Conservation (phyloP, 2,797 vertebrate species). For the Huso huso region DNA sequence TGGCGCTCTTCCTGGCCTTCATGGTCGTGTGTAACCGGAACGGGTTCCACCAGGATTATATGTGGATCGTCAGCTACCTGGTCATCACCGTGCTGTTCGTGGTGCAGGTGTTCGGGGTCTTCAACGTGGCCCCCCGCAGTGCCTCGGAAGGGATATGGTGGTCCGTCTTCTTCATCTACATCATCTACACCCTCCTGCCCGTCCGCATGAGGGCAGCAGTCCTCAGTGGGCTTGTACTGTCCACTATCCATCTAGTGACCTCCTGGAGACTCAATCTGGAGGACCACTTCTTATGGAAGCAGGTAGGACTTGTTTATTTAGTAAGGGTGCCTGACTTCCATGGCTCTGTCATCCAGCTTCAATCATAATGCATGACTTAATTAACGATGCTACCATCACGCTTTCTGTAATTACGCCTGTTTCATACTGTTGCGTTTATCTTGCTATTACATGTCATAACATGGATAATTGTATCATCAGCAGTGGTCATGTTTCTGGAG, state of each 20-base stretch:
- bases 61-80: conserved; percentile 94
- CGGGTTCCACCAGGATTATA: conserved; percentile 93
- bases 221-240: conserved; percentile 75
- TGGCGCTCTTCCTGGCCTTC: conserved; percentile 77
- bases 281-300: conserved; percentile 84
- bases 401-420: too few species aligned
- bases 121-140: conserved; percentile 71
- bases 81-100: conserved; percentile 75
- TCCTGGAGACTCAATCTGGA: conserved; percentile 77
- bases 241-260: conserved; percentile 74
- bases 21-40: conserved; percentile 91
- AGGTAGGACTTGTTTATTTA: conserved; percentile 54
- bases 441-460: too few species aligned
- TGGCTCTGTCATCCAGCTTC: too few species aligned
- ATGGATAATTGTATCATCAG: too few species aligned
- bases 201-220: conserved; percentile 89
- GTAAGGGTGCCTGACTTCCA: too few species aligned
- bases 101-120: conserved; percentile 77
- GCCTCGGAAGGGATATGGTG: conserved; percentile 88
- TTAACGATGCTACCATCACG: too few species aligned
- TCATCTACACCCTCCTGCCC: conserved; percentile 91
- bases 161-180: conserved; percentile 94
- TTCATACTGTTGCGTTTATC: too few species aligned
- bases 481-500: too few species aligned
- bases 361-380: too few species aligned